A percentile compares a stretch with the other conserved stretches of the same genome.
These are phyloP conservation scores for Yponomeuta plumbellus DNA, from an alignment of 2,888 invertebrate species.

Conservation along the genomic window DNA sequence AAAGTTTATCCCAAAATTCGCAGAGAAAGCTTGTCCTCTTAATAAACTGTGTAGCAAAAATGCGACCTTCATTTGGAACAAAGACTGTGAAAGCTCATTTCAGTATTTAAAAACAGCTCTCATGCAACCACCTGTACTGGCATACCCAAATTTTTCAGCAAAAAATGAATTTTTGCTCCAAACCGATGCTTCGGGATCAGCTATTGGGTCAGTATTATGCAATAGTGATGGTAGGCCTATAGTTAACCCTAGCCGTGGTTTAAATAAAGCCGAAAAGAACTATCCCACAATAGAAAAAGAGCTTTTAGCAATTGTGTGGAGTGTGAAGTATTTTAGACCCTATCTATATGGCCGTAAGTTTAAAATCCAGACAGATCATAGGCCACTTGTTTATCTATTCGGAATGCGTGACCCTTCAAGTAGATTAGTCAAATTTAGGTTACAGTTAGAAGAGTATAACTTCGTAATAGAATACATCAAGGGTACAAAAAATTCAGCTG, in stretches of 20 bases:
- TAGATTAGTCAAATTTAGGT: constrained; percentile 3
- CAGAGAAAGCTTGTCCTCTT: constrained; percentile 19
- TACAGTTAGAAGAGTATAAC: constrained; percentile 5
- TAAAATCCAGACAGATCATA: constrained; percentile 10
- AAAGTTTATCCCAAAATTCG: constrained; percentile 24
- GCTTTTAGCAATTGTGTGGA: constrained; percentile 8
- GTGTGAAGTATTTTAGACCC: constrained; percentile 9
- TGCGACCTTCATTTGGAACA: no score
- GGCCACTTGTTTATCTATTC: constrained; percentile 10
- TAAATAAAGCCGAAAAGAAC: constrained; percentile 15
- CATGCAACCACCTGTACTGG: background rate
- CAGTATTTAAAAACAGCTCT: constrained; percentile 9
- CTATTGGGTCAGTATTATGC: constrained; percentile 4
- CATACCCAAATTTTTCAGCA: no score
- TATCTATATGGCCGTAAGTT: constrained; percentile 14
- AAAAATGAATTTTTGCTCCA: constrained; percentile 11
- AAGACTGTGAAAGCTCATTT: no score
- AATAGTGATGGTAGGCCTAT: constrained; percentile 10
- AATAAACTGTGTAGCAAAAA: no score
- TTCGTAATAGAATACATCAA: constrained; percentile 1
- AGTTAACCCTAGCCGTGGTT: constrained; percentile 11
- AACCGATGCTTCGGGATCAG: constrained; percentile 12
- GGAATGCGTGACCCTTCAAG: constrained; percentile 9
- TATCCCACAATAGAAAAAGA: constrained; percentile 15
- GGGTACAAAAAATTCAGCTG: background rate